These are phyloP conservation scores for Andricus grossulariae DNA, from an alignment of 1,140 invertebrate genomes.

Conservation along the genomic window DNA sequence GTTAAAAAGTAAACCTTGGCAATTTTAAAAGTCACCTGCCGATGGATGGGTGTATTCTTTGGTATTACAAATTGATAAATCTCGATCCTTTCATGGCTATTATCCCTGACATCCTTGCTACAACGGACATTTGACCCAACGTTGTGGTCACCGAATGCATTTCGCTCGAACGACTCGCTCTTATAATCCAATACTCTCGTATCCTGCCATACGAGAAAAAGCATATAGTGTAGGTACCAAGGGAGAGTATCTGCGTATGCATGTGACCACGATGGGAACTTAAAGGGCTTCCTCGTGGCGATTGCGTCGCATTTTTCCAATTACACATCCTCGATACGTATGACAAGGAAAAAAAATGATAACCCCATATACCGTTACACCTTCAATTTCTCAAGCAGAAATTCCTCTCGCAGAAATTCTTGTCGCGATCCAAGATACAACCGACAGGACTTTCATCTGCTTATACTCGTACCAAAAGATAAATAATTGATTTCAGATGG, in stretches of 20 bases:
- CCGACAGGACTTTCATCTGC: not conserved
- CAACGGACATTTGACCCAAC: constrained; percentile 29
- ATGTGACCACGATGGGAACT: constrained; percentile 29
- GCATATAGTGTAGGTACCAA: not conserved
- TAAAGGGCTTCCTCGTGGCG: constrained; percentile 14
- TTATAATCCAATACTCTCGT: constrained; percentile 29
- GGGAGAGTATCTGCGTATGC: not conserved
- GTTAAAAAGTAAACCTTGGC: too few species aligned
- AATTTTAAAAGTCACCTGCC: too few species aligned
- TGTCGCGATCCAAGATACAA: not conserved
- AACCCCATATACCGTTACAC: constrained; percentile 13
- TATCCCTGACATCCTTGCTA: constrained; percentile 27
- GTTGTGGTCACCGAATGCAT: constrained; percentile 24
- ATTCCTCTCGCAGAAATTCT: not conserved
- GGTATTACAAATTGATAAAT: constrained; percentile 24
- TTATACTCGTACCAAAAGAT: not conserved
- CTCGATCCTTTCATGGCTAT: constrained; percentile 27
- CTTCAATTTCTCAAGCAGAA: constrained; percentile 3
- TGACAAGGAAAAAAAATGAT: constrained; percentile 7
- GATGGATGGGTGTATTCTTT: not conserved
- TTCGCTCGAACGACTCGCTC: constrained; percentile 15
- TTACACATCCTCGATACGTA: constrained; percentile 3
- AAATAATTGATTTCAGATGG: too few species aligned
- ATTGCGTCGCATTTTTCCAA: constrained; percentile 3
- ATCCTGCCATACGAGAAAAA: constrained; percentile 21